Conservation (phyloP, 2,888 invertebrate species). For the Cenopis cana region DNA sequence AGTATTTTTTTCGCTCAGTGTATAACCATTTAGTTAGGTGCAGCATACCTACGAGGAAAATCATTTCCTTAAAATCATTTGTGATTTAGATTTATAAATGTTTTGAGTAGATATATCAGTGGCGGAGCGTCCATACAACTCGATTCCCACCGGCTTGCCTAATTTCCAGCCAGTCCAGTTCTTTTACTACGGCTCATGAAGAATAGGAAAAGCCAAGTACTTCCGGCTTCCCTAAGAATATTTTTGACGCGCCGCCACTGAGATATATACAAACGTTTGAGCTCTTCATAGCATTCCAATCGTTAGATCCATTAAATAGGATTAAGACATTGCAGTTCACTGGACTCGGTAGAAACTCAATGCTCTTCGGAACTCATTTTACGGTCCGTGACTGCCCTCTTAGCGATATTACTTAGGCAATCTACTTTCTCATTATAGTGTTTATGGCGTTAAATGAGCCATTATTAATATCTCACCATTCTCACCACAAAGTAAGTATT, state of each 20-base stretch:
- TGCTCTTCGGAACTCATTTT: conserved; percentile 56
- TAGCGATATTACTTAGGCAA: conserved; percentile 54
- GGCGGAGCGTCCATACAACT: too few species aligned
- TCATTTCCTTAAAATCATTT: neutral
- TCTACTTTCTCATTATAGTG: conserved; percentile 63
- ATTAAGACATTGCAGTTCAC: conserved; percentile 54
- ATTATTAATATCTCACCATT: conserved; percentile 42
- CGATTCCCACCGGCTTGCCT: too few species aligned
- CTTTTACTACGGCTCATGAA: too few species aligned
- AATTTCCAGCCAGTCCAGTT: too few species aligned
- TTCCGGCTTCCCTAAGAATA: too few species aligned
- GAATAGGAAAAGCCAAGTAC: too few species aligned
- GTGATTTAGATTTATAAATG: neutral
- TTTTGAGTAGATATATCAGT: too few species aligned
- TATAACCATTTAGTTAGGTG: too few species aligned
- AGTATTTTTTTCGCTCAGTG: too few species aligned
- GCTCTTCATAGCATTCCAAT: neutral
- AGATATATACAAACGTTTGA: too few species aligned
- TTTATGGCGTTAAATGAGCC: conserved; percentile 57
- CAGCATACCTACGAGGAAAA: neutral
- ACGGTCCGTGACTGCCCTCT: conserved; percentile 56
- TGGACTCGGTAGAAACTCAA: conserved; percentile 46
- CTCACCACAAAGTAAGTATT: too few species aligned
- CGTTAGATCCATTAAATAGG: conserved; percentile 19
- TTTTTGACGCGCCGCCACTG: too few species aligned